Base-by-base conservation (phyloP, 23 tunicate species). In the Styela clava region DNA sequence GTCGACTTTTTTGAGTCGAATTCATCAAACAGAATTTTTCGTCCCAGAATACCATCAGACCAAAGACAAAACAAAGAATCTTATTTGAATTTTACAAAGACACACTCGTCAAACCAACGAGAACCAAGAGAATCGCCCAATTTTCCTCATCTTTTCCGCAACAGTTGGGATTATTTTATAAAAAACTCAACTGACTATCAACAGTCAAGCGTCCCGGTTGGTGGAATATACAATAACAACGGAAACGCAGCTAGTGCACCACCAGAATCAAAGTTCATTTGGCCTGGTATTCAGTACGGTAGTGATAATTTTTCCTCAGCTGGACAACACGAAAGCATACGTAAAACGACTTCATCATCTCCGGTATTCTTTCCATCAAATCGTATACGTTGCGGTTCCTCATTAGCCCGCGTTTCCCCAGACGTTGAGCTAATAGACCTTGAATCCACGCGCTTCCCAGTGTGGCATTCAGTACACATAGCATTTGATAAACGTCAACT, bases 211-310 rank as follows among this genome's bases (percentile, higher is more conserved):
- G 31, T 29, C 22, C 71, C 30, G 22, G 31, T 29, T 24, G 31
- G 71, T 1, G 31, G 71, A 67, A 29, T 67, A 16, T 67, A 67
- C 31, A 76, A 76, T 56, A 76, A 76, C 65, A 76, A 76, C 81
- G 81, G 62, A 20, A 76, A 76, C 81, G 81, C 81, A 7, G 81
- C 81, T 28, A 51, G 64, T 56, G 63, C 81, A 26, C 64, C 63
- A 29, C 35, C 25, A 44, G 33, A 35, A 52, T 31, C 81, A 20
- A 37, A 28, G 1, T 76, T 67, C 22, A 29, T 27, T 29, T 67
- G 71, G 71, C 71, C 30, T 16, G 71, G 31, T 29, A 67, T 25
- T 29, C 30, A 67, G 31, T 22, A 67, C 31, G 16, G 26, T 7
- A 29, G 34, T 29, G 78, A 33, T 52, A 29, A 73, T 24, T 73